Base-by-base conservation (phyloP, 2,888 invertebrate genomes). In the Nezara viridula region DNA sequence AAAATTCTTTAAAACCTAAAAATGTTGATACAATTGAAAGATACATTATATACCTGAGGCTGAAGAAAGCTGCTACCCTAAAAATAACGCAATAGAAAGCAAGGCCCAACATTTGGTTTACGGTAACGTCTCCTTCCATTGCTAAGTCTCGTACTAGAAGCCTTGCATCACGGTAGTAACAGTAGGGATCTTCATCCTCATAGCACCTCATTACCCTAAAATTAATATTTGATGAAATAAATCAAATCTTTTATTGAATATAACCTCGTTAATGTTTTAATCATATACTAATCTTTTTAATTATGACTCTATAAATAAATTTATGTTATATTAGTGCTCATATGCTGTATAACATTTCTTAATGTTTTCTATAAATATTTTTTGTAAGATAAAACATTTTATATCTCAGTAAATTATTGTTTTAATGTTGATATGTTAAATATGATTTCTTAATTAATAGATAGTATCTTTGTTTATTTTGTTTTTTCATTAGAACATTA, bases 101-200 rank as follows among this genome's bases (percentile, higher is more conserved):
- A 47, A 96, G 93, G 0, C 94, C 94, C 3, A 94, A 91, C 49
- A 96, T 93, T 92, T 96, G 95, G 0, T 94, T 91, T 66, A 92
- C 92, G 90, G 94, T 95, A 21, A 92, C 93, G 0, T 94, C 92
- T 44, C 93, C 92, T 1, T 92, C 92, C 94, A 95, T 94, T 90
- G 96, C 96, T 91, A 96, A 92, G 92, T 96, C 95, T 89, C 95
- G 93, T 50, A 97, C 93, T 44, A 97, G 93, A 27, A 95, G 92
- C 85, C 93, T 93, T 0, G 95, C 94, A 90, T 95, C 94, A 87
- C 92, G 92, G 91, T 94, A 94, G 91, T 94, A 94, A 85, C 95
- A 94, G 92, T 95, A 96, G 19, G 91, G 86, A 0, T 94, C 91
- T 24, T 94, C 94, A 0, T 94, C 93, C n/a, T 93, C 92, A 0